Conservation (phyloP, 2,113 vertebrate genomes). For the Hassar affinis region DNA sequence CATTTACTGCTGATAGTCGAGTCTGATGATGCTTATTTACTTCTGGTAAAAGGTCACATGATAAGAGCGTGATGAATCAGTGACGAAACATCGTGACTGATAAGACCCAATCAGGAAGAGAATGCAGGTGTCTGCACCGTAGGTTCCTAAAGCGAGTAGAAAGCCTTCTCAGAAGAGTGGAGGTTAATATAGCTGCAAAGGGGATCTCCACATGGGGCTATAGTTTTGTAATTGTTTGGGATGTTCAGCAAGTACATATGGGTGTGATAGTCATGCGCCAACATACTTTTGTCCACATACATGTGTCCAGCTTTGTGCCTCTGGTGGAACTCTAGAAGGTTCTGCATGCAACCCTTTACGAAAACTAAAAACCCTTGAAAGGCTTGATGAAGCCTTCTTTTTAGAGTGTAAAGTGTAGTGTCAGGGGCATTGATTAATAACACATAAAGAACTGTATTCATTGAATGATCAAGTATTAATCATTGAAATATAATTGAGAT, state of each 20-base stretch:
- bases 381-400: not conserved
- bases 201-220: not conserved
- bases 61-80: no score
- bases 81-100: no score
- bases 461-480: not conserved
- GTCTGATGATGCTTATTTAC: no score
- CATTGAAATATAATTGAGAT: not conserved
- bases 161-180: not conserved
- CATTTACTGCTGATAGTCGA: no score
- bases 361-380: not conserved
- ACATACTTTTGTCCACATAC: not conserved
- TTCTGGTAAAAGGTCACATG: no score
- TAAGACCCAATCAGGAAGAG: no score
- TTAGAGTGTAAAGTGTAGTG: not conserved
- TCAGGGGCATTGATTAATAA: not conserved
- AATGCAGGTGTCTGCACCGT: no score
- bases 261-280: not conserved
- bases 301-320: not conserved
- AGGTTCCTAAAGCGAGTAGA: not conserved
- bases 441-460: not conserved
- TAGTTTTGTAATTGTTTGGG: not conserved
- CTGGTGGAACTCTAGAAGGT: not conserved
- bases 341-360: not conserved
- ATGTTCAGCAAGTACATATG: not conserved
- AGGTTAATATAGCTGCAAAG: not conserved